Percentiles rank a stretch among this genome's conserved stretches.
These are phyloP conservation scores for Pseudochromis fuscus DNA, from an alignment of 2,797 vertebrate species.

Conservation along the genomic window DNA sequence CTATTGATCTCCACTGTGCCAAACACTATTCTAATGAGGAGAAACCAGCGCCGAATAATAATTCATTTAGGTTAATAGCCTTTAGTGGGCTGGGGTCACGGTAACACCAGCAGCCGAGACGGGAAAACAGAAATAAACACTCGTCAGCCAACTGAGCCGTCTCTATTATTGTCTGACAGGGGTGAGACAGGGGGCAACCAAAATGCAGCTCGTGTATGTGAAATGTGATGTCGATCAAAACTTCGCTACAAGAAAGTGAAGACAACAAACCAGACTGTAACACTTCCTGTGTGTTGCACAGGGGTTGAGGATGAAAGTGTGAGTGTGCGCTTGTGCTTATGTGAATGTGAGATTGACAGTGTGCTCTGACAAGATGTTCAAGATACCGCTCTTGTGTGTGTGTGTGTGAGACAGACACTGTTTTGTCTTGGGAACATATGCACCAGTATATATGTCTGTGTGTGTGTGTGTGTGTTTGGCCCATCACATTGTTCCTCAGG, in stretches of 20 bases:
- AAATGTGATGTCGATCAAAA: conserved; percentile 56
- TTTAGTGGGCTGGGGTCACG: conserved; percentile 31
- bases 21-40: conserved; percentile 39
- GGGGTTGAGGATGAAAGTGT: conserved; percentile 41
- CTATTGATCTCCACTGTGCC: conserved; percentile 48
- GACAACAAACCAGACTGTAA: conserved; percentile 35
- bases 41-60: conserved; percentile 33
- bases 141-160: conserved; percentile 10
- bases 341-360: conserved; percentile 36
- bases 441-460: conserved; percentile 29
- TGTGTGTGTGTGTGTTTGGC: conserved; percentile 54
- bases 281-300: conserved; percentile 18
- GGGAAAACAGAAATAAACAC: conserved; percentile 21
- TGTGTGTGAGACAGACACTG: conserved; percentile 25
- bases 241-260: conserved; percentile 26
- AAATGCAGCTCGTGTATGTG: conserved; percentile 32
- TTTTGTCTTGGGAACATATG: not conserved
- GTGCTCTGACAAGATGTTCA: conserved; percentile 22
- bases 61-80: conserved; percentile 34
- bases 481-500: conserved; percentile 73
- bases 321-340: conserved; percentile 19
- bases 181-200: conserved; percentile 41
- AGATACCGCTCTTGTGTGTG: conserved; percentile 27
- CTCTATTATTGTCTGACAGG: conserved; percentile 36
- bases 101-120: conserved; percentile 5